A percentile compares a stretch with the other conserved stretches of the same genome.
Conservation (phyloP, 2,797 vertebrate species). For the Malacoraja senta region DNA sequence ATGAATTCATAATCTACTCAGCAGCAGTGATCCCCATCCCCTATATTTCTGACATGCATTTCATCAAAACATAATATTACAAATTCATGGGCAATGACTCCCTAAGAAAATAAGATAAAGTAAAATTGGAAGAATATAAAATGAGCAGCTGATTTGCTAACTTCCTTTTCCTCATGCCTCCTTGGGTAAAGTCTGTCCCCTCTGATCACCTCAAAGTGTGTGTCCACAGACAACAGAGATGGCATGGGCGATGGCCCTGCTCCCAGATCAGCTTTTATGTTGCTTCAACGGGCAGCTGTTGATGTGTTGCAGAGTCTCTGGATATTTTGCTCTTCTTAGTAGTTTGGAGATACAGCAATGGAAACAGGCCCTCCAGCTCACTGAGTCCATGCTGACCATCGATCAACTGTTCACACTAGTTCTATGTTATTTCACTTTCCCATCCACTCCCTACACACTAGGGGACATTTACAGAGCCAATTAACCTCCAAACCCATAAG, state of each 20-base stretch:
- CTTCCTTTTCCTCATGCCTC: not conserved
- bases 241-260: not conserved
- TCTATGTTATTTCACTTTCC: too few species aligned
- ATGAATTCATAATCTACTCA: too few species aligned
- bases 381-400: too few species aligned
- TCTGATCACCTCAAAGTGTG: not conserved
- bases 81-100: not conserved
- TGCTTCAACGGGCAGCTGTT: not conserved
- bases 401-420: too few species aligned
- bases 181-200: not conserved
- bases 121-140: not conserved
- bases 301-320: not conserved
- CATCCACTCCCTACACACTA: too few species aligned
- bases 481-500: too few species aligned
- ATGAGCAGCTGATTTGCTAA: not conserved
- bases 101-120: not conserved
- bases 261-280: not conserved
- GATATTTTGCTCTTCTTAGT: not conserved
- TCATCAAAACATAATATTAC: not conserved
- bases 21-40: too few species aligned
- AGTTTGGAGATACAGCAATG: too few species aligned
- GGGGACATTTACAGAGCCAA: too few species aligned
- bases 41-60: too few species aligned
- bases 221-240: not conserved
- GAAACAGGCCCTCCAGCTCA: too few species aligned